Conservation (phyloP, 1,140 invertebrate species). For the Pseudomyrmex dendroicus region DNA sequence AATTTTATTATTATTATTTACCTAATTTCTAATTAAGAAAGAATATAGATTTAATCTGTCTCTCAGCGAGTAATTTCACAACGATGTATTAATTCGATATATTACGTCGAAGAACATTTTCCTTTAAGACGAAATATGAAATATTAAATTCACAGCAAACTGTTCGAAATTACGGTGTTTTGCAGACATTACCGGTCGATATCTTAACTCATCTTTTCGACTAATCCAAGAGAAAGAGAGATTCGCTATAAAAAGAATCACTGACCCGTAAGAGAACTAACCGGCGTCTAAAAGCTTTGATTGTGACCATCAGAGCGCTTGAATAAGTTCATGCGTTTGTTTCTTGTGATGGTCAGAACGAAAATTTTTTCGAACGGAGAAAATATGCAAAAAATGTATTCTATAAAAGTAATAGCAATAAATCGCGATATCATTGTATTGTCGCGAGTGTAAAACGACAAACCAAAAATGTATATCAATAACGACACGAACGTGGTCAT, state of each 20-base stretch:
- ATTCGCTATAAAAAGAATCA: conserved; percentile 54
- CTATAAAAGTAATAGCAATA: neutral
- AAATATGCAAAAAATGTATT: neutral
- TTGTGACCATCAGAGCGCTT: conserved; percentile 33
- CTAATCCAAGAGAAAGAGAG: neutral
- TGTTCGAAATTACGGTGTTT: conserved; percentile 35
- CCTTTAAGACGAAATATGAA: too few relatives aligned
- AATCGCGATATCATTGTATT: too few relatives aligned
- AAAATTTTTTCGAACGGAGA: neutral
- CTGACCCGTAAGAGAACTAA: conserved; percentile 60
- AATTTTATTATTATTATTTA: too few relatives aligned
- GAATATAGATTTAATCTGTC: too few relatives aligned
- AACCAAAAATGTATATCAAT: neutral
- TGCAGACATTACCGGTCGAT: conserved; percentile 27
- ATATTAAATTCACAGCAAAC: neutral
- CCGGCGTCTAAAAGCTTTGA: conserved; percentile 58
- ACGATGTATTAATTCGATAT: too few relatives aligned
- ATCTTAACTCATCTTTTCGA: conserved; percentile 19
- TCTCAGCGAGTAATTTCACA: too few relatives aligned
- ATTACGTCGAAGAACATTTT: too few relatives aligned
- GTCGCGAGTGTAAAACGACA: too few relatives aligned
- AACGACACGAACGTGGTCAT: neutral
- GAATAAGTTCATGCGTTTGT: neutral
- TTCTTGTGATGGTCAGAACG: neutral
- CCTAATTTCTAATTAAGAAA: too few relatives aligned